Conservation (phyloP, 2,888 invertebrate species). For the Acleris laterana region DNA sequence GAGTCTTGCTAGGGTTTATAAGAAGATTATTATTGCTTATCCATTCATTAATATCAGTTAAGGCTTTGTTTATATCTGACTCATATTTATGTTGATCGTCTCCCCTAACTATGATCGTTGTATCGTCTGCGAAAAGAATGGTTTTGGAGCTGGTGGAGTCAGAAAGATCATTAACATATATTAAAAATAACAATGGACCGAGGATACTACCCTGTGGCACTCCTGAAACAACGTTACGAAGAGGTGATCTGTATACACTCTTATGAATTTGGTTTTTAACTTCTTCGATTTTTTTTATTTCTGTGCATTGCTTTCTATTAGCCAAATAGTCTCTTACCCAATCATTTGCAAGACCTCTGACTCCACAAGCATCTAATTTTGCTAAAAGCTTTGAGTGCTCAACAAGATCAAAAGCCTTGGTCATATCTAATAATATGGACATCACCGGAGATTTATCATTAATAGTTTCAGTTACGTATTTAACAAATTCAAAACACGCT, state of each 20-base stretch:
- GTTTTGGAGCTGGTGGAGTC: too few species aligned
- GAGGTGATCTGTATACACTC: not conserved
- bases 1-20: too few species aligned
- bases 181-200: not conserved
- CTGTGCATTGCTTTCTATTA: not conserved
- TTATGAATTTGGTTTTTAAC: not conserved
- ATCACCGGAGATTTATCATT: not conserved
- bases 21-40: too few species aligned
- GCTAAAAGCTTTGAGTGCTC: not conserved
- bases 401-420: not conserved
- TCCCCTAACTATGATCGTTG: too few species aligned
- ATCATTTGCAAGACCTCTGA: not conserved
- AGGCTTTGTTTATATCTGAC: too few species aligned
- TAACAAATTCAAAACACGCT: not conserved
- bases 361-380: not conserved
- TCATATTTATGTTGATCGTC: too few species aligned
- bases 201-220: not conserved
- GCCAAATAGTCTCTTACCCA: not conserved
- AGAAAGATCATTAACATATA: too few species aligned
- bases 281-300: not conserved
- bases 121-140: too few species aligned
- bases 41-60: too few species aligned
- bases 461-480: not conserved
- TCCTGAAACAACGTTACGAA: not conserved
- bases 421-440: conserved; percentile 10